Percentiles rank a stretch among this genome's conserved stretches.
These are phyloP conservation scores for Phyllotreta cruciferae DNA, from an alignment of 2,888 invertebrate genomes.

Conservation along the genomic window DNA sequence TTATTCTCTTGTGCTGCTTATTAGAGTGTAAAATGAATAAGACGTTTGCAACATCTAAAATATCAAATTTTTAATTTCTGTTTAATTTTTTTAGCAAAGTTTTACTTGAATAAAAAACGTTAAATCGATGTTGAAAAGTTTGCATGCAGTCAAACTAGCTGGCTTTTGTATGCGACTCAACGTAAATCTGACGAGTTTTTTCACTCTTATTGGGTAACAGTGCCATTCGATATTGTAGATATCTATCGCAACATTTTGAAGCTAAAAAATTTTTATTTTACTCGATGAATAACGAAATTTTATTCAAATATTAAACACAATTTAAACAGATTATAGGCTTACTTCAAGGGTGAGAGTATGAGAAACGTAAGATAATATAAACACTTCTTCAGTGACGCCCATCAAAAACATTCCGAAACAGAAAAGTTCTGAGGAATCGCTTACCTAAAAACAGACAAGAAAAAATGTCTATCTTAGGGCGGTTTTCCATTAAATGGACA, in stretches of 20 bases:
- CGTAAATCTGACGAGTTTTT: constrained; percentile 29
- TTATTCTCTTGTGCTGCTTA: constrained; percentile 4
- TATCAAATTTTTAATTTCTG: not conserved
- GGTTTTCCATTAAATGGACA: too few species aligned
- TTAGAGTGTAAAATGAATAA: constrained; percentile 39
- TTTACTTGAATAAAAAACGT: constrained; percentile 33
- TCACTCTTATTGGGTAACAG: constrained; percentile 27
- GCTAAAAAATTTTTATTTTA: too few species aligned
- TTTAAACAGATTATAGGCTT: too few species aligned
- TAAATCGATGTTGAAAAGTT: constrained; percentile 31
- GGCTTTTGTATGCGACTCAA: constrained; percentile 36
- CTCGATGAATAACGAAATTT: too few species aligned
- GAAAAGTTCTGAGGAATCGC: constrained; percentile 23
- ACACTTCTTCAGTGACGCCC: constrained; percentile 33
- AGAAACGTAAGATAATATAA: constrained; percentile 33
- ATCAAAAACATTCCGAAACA: constrained; percentile 26
- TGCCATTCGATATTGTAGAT: constrained; percentile 36
- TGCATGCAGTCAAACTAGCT: constrained; percentile 36
- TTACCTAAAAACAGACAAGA: constrained; percentile 26
- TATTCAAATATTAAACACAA: too few species aligned
- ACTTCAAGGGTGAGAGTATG: constrained; percentile 34
- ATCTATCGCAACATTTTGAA: constrained; percentile 26
- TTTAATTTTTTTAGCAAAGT: too few species aligned
- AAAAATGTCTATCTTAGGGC: too few species aligned
- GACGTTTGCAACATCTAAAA: constrained; percentile 37